Evolutionary conservation across 2,888 invertebrate genomes (phyloP), one percentile per base, ranked within the genome.

Genomic region (Polydrusus pterygomalis): DNA sequence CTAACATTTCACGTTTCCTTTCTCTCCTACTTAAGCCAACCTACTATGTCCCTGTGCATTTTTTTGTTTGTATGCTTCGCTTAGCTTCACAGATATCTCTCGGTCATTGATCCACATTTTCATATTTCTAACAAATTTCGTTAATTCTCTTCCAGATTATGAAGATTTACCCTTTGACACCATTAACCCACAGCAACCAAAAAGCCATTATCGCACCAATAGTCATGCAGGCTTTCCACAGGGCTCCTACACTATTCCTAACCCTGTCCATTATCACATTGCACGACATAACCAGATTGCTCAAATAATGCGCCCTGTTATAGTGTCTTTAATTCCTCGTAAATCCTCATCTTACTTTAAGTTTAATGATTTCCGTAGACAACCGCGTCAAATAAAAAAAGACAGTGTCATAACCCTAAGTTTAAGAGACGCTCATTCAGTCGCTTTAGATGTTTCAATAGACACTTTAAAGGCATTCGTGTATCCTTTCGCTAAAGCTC

Each of bases 181-280:
- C n/a, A 30, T n/a, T 65, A 67, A 73, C 47, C 45, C 40, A 30
- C 70, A 78, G 56, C 51, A 49, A 7, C n/a, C 56, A 51, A 71
- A 69, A 54, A 70, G 69, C 51, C 80, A 65, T 65, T 87, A 87
- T 81, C 85, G 88, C 80, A 87, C 87, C 38, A 80, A 84, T 74
- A 86, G 83, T 81, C 85, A 84, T 79, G 83, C 84, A 63, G 87
- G 87, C 47, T 83, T 87, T 51, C 88, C 87, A 9, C 85, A 85
- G 72, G 88, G 88, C 60, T 86, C 87, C 7, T 88, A 86, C 79
- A 63, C 79, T 60, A 77, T 84, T 13, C 88, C 88, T 62, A 87
- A 87, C 78, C 88, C 88, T 51, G 81, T 80, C 40, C 88, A 88
- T 78, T 88, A 84, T 82, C 88, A 88, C 79, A 82, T 87, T 76